Evolutionary conservation across 2,113 vertebrate genomes (phyloP).

Genomic region (Callithrix jacchus): DNA sequence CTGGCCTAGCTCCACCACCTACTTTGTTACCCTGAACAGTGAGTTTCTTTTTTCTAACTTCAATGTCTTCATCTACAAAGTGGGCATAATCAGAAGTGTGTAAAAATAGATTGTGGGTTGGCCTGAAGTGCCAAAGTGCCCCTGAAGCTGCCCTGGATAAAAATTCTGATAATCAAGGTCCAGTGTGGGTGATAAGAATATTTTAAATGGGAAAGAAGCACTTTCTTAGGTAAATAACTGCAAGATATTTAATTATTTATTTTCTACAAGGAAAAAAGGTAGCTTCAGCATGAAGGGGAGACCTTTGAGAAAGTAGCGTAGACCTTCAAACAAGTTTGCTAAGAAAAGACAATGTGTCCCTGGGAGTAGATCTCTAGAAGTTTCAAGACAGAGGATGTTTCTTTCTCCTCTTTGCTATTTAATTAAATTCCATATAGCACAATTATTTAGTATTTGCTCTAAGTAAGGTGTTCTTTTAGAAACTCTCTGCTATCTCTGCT

Average conservation of each 20-base stretch:
- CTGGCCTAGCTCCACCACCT: not conserved
- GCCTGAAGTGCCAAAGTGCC: not conserved
- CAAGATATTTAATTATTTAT: slow-evolving; percentile 31
- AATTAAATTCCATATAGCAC: not conserved
- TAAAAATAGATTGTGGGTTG: not conserved
- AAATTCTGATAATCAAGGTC: not conserved
- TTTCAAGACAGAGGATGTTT: not conserved
- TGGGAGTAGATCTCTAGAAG: not conserved
- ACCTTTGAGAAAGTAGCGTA: not conserved
- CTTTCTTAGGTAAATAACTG: not conserved
- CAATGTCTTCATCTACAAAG: not conserved
- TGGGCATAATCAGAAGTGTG: not conserved
- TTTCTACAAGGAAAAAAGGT: not conserved
- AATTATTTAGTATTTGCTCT: slow-evolving; percentile 14
- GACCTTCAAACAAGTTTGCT: not conserved
- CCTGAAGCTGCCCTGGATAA: not conserved
- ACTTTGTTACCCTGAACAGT: not conserved
- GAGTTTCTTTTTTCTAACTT: not conserved
- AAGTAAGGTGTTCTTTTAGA: not conserved
- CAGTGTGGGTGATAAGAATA: not conserved
- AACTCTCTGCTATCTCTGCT: not conserved
- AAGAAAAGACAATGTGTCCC: not conserved
- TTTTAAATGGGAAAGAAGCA: slow-evolving; percentile 26
- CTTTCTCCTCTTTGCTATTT: not conserved
- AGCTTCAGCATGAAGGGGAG: not conserved